Base-by-base conservation (phyloP, 1,140 invertebrate species). In the Adelges cooleyi region DNA sequence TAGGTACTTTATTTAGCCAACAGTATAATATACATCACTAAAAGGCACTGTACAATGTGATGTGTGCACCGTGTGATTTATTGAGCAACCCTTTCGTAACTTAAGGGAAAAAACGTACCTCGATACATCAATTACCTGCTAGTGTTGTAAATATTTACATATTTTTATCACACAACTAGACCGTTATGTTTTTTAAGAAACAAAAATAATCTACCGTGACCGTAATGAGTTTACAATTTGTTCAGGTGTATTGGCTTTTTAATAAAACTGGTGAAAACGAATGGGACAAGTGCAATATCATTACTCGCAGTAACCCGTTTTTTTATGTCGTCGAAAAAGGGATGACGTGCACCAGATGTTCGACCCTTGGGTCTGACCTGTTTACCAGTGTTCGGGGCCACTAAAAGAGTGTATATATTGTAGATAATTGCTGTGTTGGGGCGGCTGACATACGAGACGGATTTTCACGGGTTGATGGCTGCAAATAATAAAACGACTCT, bases 391-490 rank as follows among this genome's bases (percentile, higher is more conserved):
- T 33, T n/a, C n/a, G n/a, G n/a, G n/a, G n/a, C n/a, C n/a, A 33
- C 29, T 11, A 20, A 9, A 17, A 17, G 15, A 51, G 49, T 29
- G 49, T 23, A 51, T 51, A 42, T n/a, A n/a, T n/a, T n/a, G 29
- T 33, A 33, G 29, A 48, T 48, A 38, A 38, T 38, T 53, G 27
- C 29, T 22, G 51, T 6, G 5, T 29, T 17, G 10, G 20, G 20
- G 4, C 27, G 9, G 22, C 29, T 22, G 29, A 53, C 51, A 38
- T 53, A 13, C 18, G 18, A 53, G 51, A 53, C 29, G 29, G 29
- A 53, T 53, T 53, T 53, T 53, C 29, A 53, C 29, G 51, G 51
- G 18, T 53, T 38, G 29, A 9, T 53, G 51, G 51, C 51, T 38
- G 51, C 51, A 23, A 53, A 53, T 53, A 53, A 53, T 38, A 53